Evolutionary conservation across 2,888 invertebrate species (phyloP).

Genomic region (Ophioninae sp.): DNA sequence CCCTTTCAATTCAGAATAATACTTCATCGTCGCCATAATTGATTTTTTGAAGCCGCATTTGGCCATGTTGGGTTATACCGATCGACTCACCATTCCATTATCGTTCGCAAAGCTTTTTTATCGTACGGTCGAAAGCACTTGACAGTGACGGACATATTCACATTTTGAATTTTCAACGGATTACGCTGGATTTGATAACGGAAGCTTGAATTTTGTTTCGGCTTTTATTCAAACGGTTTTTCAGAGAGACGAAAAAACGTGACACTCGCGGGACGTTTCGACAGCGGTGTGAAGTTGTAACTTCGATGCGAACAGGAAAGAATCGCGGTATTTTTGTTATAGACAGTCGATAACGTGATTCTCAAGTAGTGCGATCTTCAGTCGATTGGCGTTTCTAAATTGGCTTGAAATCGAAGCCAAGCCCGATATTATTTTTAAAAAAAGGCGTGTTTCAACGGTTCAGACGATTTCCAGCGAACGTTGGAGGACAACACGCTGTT

Average conservation of each 20-base stretch:
- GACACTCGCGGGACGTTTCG: conserved; percentile 7
- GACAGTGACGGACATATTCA: conserved; percentile 65
- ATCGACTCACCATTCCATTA: conserved; percentile 63
- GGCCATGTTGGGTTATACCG: neutral
- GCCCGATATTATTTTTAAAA: neutral
- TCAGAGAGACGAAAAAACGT: neutral
- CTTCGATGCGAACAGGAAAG: conserved; percentile 22
- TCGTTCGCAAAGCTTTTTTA: conserved; percentile 56
- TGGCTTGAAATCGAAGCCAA: neutral
- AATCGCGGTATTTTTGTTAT: neutral
- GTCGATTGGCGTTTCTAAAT: neutral
- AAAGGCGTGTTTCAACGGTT: conserved; percentile 12
- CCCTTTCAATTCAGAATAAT: neutral
- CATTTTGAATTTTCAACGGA: neutral
- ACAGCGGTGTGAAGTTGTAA: neutral
- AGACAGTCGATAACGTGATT: neutral
- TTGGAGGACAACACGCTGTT: conserved; percentile 50
- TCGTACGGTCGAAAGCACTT: conserved; percentile 63
- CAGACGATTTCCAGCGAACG: conserved; percentile 29
- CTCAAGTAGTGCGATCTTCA: neutral
- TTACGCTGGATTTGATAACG: neutral
- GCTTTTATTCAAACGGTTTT: conserved; percentile 29
- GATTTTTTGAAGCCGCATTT: neutral
- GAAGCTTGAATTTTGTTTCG: neutral
- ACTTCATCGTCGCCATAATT: neutral